These are phyloP conservation scores for Chesias legatella DNA, from an alignment of 2,888 invertebrate species.

Conservation along the genomic window DNA sequence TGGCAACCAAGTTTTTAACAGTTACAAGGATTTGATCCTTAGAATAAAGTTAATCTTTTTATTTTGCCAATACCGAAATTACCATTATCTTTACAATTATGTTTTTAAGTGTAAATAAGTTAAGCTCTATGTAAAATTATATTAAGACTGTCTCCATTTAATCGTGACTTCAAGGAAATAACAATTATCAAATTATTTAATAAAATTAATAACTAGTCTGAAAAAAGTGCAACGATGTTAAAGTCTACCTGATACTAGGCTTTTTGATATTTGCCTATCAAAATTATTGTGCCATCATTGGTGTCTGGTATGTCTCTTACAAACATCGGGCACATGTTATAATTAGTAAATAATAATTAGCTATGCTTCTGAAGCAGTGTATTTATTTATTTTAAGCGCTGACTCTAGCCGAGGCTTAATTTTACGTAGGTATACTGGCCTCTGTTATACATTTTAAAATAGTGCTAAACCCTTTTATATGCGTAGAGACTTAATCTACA, in stretches of 20 bases:
- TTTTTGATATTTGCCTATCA: conserved; percentile 29
- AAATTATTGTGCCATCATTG: conserved; percentile 43
- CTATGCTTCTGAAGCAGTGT: conserved; percentile 14
- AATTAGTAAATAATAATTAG: conserved; percentile 6
- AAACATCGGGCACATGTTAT: conserved; percentile 23
- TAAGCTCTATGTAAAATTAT: conserved; percentile 5
- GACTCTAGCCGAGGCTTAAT: background rate
- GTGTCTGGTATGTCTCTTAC: conserved; percentile 29
- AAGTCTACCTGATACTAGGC: conserved; percentile 32
- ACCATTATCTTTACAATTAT: no score
- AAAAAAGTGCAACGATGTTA: conserved; percentile 36
- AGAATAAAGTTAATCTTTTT: no score
- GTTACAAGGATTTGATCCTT: no score
- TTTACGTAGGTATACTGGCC: background rate
- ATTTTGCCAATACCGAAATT: no score
- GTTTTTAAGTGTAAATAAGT: conserved; percentile 14
- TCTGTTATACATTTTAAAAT: background rate
- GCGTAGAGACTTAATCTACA: no score
- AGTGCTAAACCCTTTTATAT: no score
- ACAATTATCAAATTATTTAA: conserved; percentile 23
- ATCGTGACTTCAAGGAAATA: conserved; percentile 46
- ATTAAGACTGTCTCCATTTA: conserved; percentile 48
- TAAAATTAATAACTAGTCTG: conserved; percentile 49
- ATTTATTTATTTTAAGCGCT: conserved; percentile 5
- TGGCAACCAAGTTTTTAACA: no score